phyloP scores from a whole-genome alignment of 2,888 invertebrate genomes.

The Punctoribates punctum region DNA sequence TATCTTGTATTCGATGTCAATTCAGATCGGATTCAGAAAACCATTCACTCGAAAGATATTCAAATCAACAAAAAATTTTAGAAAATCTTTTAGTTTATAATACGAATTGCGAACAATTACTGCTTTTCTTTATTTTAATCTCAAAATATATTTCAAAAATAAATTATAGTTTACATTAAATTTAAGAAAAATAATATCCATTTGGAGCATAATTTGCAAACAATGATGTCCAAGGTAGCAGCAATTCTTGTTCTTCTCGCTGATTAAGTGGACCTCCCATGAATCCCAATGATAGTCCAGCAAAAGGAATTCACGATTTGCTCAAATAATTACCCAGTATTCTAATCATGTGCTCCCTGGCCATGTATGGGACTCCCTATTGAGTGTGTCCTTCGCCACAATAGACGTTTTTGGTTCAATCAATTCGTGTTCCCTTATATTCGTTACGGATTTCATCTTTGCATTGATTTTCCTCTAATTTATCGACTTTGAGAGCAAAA shows the following conservation, averaged over 20 bases:
- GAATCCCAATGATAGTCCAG: no score
- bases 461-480: slow-evolving; percentile 22
- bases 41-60: neutral
- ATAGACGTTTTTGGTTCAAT: neutral
- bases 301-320: no score
- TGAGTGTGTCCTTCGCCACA: neutral
- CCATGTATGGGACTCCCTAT: neutral
- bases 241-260: no score
- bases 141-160: neutral
- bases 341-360: no score
- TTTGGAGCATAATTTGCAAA: no score
- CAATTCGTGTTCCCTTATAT: neutral
- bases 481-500: neutral
- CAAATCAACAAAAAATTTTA: slow-evolving; percentile 1
- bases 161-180: no score
- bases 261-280: no score
- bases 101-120: neutral
- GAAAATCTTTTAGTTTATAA: neutral
- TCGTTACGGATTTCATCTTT: slow-evolving; percentile 15
- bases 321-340: no score
- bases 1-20: neutral
- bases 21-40: neutral
- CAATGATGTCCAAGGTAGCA: no score
- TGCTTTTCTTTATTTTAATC: neutral
- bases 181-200: no score